These are phyloP conservation scores for Trichomycterus rosablanca DNA, from an alignment of 2,113 vertebrate genomes.

Conservation along the genomic window DNA sequence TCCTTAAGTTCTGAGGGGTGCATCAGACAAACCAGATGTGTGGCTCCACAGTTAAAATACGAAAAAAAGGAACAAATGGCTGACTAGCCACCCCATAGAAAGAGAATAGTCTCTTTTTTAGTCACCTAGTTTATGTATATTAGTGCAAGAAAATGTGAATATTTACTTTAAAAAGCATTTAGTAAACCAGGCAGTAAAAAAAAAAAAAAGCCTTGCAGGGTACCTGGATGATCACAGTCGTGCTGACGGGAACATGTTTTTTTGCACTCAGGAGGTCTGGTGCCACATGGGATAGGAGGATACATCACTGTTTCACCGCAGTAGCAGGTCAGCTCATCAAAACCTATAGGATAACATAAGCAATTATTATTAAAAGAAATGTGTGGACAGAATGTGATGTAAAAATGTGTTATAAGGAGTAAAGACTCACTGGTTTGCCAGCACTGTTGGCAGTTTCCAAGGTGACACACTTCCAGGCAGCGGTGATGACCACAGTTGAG, in stretches of 20 bases:
- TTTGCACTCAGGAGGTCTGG: constrained; percentile 92
- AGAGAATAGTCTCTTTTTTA: too few species aligned
- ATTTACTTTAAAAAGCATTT: too few species aligned
- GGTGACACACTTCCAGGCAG: constrained; percentile 94
- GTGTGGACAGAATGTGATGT: not conserved
- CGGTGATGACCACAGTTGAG: constrained; percentile 94
- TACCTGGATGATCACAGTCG: constrained; percentile 94
- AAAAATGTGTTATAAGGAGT: not conserved
- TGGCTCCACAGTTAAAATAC: too few species aligned
- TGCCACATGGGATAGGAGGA: constrained; percentile 91
- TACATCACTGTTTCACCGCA: constrained; percentile 89
- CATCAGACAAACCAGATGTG: too few species aligned
- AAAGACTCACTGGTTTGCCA: constrained; percentile 92
- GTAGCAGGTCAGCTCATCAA: constrained; percentile 92
- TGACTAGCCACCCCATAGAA: too few species aligned
- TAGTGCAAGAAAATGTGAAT: too few species aligned
- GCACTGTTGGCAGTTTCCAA: constrained; percentile 91
- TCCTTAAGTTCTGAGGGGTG: too few species aligned
- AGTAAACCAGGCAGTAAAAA: too few species aligned
- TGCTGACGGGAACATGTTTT: constrained; percentile 83
- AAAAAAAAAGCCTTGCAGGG: too few species aligned
- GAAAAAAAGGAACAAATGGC: too few species aligned
- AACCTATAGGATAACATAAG: constrained; percentile 68
- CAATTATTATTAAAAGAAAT: not conserved
- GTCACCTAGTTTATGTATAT: too few species aligned